phyloP scores from a whole-genome alignment of 2,113 vertebrate species.

The Falco punctatus region DNA sequence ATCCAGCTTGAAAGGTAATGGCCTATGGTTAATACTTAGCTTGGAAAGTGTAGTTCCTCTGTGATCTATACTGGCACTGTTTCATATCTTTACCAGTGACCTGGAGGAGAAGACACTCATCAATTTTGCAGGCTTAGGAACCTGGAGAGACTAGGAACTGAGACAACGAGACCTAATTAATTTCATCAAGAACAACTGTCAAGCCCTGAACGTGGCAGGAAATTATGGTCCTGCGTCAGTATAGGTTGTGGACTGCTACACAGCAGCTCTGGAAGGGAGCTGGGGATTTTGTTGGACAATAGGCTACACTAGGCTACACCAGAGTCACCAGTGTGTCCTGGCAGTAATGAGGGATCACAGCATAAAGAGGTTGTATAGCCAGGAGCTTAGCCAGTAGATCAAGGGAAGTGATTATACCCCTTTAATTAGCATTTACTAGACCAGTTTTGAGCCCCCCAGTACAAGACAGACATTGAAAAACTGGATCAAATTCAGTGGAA shows the following conservation, averaged over 20 bases:
- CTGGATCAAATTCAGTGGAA: neutral
- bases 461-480: neutral
- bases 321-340: neutral
- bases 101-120: neutral
- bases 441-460: neutral
- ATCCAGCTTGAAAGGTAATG: neutral
- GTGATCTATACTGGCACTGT: neutral
- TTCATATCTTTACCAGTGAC: neutral
- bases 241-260: neutral
- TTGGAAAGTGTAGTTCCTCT: neutral
- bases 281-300: neutral
- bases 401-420: neutral
- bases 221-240: neutral
- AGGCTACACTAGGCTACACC: neutral
- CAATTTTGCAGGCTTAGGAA: neutral
- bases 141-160: neutral
- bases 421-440: neutral
- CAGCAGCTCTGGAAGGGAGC: neutral
- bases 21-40: neutral
- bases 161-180: neutral
- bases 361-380: neutral
- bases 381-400: neutral
- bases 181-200: neutral
- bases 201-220: neutral
- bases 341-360: neutral